Evolutionary conservation across 2,888 invertebrate genomes (phyloP).

Genomic region (Crossocerus cetratus): DNA sequence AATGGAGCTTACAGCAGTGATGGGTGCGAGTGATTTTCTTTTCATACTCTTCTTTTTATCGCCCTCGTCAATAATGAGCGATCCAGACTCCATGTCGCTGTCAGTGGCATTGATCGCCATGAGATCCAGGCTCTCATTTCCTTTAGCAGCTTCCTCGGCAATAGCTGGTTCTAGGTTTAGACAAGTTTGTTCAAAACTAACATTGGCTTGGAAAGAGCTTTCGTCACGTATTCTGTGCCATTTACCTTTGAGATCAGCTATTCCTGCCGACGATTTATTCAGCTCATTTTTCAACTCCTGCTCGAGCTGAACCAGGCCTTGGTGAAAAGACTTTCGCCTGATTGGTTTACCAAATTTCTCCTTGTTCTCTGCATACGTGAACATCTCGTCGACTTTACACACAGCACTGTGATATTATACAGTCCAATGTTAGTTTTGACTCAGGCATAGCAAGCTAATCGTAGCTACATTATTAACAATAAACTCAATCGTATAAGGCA

Average conservation of each 20-base stretch:
- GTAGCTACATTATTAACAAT: no score
- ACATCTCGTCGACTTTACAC: conserved; percentile 91
- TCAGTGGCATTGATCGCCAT: conserved; percentile 55
- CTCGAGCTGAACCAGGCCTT: conserved; percentile 93
- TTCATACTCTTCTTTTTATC: conserved; percentile 73
- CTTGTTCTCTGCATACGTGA: conserved; percentile 88
- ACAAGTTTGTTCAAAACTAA: background rate
- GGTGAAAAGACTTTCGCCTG: conserved; percentile 90
- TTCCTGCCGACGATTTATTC: conserved; percentile 40
- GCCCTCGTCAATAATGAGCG: conserved; percentile 72
- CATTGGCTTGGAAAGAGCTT: background rate
- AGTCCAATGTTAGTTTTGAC: background rate
- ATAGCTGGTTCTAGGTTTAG: conserved; percentile 23
- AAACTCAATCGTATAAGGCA: no score
- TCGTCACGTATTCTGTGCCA: background rate
- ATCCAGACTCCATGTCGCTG: conserved; percentile 71
- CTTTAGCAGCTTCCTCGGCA: conserved; percentile 52
- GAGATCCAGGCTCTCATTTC: conserved; percentile 44
- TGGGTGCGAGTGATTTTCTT: conserved; percentile 64
- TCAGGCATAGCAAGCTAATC: no score
- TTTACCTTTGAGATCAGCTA: conserved; percentile 58
- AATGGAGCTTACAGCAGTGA: conserved; percentile 64
- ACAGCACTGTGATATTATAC: conserved; percentile 79
- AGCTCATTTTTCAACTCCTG: conserved; percentile 84
- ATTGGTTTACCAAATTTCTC: conserved; percentile 88